These are phyloP conservation scores for Sebastes fasciatus DNA, from an alignment of 2,113 vertebrate species.

Conservation along the genomic window DNA sequence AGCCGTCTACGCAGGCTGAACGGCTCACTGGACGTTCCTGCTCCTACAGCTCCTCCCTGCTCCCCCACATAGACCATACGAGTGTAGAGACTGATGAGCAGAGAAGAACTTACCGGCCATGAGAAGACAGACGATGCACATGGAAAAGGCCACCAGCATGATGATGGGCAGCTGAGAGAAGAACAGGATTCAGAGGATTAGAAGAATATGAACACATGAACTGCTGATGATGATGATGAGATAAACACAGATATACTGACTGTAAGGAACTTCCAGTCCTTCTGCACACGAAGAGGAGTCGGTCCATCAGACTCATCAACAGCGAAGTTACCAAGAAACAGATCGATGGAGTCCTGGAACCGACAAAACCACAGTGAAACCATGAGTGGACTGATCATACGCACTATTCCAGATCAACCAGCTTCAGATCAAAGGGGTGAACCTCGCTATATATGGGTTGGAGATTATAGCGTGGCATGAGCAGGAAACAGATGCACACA, in stretches of 20 bases:
- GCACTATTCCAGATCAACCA: neutral
- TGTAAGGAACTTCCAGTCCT: conserved; percentile 96
- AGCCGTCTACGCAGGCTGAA: neutral
- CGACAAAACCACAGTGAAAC: neutral
- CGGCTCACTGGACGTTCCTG: neutral
- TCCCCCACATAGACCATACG: neutral
- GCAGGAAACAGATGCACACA: neutral
- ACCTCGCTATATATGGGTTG: neutral
- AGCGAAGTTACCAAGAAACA: conserved; percentile 97
- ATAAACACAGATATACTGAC: conserved; percentile 71
- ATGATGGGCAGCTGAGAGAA: conserved; percentile 91
- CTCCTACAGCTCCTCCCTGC: neutral
- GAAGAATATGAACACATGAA: neutral
- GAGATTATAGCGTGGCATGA: neutral
- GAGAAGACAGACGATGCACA: conserved; percentile 97
- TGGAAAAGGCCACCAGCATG: conserved; percentile 98
- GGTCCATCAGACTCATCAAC: conserved; percentile 93
- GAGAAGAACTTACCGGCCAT: conserved; percentile 91
- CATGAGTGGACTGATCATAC: neutral
- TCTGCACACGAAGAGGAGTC: conserved; percentile 90
- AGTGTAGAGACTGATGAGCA: neutral
- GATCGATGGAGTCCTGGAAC: conserved; percentile 93
- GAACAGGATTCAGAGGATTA: conserved; percentile 24
- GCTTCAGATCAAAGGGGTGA: neutral
- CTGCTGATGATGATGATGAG: neutral